Percentiles rank a stretch among this genome's conserved stretches.
phyloP scores from a whole-genome alignment of 2,113 vertebrate species.

The Stegastes partitus region DNA sequence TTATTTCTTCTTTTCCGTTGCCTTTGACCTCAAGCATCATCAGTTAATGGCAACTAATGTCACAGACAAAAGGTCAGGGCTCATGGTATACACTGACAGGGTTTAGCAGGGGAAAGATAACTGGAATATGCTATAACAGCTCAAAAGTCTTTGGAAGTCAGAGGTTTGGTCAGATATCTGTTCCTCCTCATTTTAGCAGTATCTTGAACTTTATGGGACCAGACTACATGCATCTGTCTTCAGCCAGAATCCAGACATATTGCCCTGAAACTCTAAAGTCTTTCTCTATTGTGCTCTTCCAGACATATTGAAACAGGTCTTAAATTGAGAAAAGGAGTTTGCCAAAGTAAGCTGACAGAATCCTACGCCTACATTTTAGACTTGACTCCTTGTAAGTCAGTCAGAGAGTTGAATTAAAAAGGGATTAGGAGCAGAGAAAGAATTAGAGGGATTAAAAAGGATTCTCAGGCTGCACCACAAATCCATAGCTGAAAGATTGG shows the following conservation, averaged over 20 bases:
- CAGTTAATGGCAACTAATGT: slow-evolving; percentile 46
- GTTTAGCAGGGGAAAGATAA: not conserved
- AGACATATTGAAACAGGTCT: slow-evolving; percentile 37
- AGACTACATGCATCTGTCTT: slow-evolving; percentile 20
- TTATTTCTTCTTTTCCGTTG: not conserved
- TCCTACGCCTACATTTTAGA: slow-evolving; percentile 29
- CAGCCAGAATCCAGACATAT: slow-evolving; percentile 21
- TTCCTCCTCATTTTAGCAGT: not conserved
- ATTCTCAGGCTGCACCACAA: slow-evolving; percentile 53
- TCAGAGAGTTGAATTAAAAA: slow-evolving; percentile 70
- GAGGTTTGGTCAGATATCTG: not conserved
- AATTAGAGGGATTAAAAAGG: slow-evolving; percentile 70
- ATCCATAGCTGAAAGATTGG: slow-evolving; percentile 66
- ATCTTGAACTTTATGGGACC: slow-evolving; percentile 7
- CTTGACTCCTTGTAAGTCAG: slow-evolving; percentile 57
- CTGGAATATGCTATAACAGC: not conserved
- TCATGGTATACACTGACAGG: not conserved
- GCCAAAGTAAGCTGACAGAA: slow-evolving; percentile 45
- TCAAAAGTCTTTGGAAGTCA: not conserved
- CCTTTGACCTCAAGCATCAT: slow-evolving; percentile 41
- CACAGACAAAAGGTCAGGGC: slow-evolving; percentile 18
- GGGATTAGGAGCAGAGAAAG: slow-evolving; percentile 66
- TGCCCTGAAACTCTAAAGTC: slow-evolving; percentile 1
- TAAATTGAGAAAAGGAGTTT: slow-evolving; percentile 33
- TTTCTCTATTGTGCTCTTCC: slow-evolving; percentile 19